Percentiles rank a stretch among this genome's conserved stretches.
These are phyloP conservation scores for Circaetus cinerascens DNA, from an alignment of 2,113 vertebrate genomes.

Conservation along the genomic window DNA sequence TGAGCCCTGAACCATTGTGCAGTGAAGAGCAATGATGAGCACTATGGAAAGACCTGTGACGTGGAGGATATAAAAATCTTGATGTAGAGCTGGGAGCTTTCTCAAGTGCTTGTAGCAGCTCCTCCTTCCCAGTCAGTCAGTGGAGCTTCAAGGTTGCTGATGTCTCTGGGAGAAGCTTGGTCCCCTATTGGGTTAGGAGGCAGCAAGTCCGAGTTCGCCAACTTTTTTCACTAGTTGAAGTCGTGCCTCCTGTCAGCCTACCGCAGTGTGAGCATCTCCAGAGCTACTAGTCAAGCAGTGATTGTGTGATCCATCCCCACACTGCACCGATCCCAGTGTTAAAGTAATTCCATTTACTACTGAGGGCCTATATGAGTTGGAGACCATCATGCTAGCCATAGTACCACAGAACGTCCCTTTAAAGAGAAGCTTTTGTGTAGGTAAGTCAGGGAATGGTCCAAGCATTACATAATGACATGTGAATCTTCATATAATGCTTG, in stretches of 20 bases:
- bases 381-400: background rate
- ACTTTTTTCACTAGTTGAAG: background rate
- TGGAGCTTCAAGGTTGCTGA: background rate
- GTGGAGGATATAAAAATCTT: background rate
- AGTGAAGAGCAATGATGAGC: background rate
- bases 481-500: background rate
- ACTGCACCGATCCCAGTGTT: background rate
- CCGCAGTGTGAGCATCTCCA: background rate
- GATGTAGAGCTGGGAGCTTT: background rate
- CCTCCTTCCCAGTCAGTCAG: background rate
- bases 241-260: background rate
- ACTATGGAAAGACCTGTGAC: background rate
- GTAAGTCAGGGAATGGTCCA: background rate
- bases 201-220: background rate
- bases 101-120: background rate
- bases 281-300: background rate
- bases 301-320: accelerated
- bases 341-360: background rate
- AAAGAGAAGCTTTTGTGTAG: background rate
- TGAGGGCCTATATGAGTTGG: background rate
- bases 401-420: background rate
- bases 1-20: background rate
- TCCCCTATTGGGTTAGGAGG: background rate
- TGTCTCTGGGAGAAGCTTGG: background rate
- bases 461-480: background rate